A percentile compares a stretch with the other conserved stretches of the same genome.
phyloP scores from a whole-genome alignment of 2,113 vertebrate species.

The Ceyx cyanopectus region DNA sequence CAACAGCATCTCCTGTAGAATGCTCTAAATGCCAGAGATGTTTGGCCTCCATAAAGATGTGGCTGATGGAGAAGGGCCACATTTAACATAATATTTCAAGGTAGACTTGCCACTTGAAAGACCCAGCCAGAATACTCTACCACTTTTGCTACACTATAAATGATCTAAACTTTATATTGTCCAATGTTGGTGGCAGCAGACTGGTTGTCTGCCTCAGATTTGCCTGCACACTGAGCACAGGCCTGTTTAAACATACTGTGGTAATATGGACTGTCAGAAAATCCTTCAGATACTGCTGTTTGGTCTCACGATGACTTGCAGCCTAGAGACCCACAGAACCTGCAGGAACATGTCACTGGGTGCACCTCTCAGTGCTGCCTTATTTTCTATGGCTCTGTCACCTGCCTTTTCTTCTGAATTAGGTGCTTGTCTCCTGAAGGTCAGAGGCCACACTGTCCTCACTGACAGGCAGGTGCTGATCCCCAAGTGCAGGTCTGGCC shows the following conservation, averaged over 20 bases:
- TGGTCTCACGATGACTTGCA: not conserved
- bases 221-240: not conserved
- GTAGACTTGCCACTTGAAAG: not conserved
- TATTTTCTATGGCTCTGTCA: fast-evolving
- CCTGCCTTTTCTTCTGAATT: not conserved
- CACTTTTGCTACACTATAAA: not conserved
- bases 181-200: not conserved
- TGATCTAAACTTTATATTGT: not conserved
- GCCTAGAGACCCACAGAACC: not conserved
- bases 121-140: not conserved
- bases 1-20: not conserved
- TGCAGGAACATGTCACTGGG: not conserved
- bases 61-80: not conserved
- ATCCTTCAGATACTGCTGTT: not conserved
- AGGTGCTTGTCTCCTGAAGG: too few species aligned
- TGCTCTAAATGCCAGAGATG: not conserved
- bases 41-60: not conserved
- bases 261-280: not conserved
- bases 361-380: not conserved
- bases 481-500: fast-evolving
- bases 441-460: not conserved
- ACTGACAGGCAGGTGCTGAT: not conserved
- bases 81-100: not conserved
- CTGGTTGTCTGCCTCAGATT: not conserved
- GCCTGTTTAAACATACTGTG: not conserved